Conservation (phyloP, 2,113 vertebrate genomes). For the Clinocottus analis region DNA sequence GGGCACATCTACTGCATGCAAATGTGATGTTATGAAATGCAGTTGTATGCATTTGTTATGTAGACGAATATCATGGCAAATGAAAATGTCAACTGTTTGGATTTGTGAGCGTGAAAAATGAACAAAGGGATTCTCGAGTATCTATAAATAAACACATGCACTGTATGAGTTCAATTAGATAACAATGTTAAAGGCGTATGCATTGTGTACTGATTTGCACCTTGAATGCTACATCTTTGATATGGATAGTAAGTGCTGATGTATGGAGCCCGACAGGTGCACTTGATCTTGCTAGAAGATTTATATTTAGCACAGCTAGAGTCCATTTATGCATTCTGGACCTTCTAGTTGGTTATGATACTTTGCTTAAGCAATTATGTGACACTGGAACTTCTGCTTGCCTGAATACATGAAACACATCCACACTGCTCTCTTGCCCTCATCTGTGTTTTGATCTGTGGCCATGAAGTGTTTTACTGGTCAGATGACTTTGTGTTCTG, state of each 20-base stretch:
- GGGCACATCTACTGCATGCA: conserved; percentile 50
- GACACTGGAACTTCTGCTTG: conserved; percentile 10
- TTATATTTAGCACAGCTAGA: conserved; percentile 40
- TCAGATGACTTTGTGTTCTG: conserved; percentile 6
- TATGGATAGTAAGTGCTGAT: conserved; percentile 22
- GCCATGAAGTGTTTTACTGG: background rate
- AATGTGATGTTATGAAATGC: conserved; percentile 32
- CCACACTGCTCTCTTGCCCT: background rate
- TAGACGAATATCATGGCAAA: conserved; percentile 1
- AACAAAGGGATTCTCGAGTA: background rate
- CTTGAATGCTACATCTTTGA: conserved; percentile 10
- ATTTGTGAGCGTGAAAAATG: background rate
- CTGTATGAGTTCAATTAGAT: background rate
- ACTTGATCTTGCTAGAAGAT: conserved; percentile 25
- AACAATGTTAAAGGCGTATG: background rate
- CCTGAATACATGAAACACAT: conserved; percentile 3
- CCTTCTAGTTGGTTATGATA: conserved; percentile 9
- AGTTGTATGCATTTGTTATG: conserved; percentile 21
- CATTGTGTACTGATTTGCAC: conserved; percentile 2
- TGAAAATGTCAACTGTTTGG: background rate
- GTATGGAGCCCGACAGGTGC: conserved; percentile 40
- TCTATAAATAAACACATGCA: conserved; percentile 7
- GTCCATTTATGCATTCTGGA: conserved; percentile 30
- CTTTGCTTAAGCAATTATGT: conserved; percentile 14
- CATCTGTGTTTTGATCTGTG: conserved; percentile 4